These are phyloP conservation scores for Xestia sexstrigata DNA, from an alignment of 2,888 invertebrate genomes.

Conservation along the genomic window DNA sequence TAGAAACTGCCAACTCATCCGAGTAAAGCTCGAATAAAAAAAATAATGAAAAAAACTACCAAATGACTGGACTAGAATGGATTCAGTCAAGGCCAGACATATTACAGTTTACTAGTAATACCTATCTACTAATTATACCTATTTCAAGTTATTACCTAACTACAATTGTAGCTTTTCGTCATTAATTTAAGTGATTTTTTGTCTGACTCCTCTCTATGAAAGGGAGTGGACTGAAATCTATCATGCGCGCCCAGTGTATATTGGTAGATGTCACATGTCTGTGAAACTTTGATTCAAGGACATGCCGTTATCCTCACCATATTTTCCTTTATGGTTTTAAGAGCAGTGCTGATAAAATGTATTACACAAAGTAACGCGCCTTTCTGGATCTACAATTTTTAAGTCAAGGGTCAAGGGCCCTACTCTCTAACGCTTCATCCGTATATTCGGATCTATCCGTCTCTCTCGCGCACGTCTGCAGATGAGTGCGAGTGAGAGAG, in stretches of 20 bases:
- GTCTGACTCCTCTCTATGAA: neutral
- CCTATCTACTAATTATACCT: neutral
- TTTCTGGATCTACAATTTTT: neutral
- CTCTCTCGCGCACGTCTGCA: too few relatives aligned
- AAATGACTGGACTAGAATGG: neutral
- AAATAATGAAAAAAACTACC: too few relatives aligned
- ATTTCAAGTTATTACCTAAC: neutral
- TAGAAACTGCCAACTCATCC: constrained; percentile 4
- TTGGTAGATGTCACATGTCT: neutral
- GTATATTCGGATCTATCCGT: too few relatives aligned
- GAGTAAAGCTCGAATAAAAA: neutral
- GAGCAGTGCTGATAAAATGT: neutral
- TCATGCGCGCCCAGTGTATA: neutral
- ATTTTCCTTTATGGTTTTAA: neutral
- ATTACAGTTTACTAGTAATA: neutral
- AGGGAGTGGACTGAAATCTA: neutral
- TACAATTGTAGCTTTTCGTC: neutral
- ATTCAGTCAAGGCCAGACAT: neutral
- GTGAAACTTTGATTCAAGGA: neutral
- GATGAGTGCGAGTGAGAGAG: too few relatives aligned
- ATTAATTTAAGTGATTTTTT: neutral
- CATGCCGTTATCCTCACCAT: neutral
- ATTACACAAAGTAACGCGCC: neutral
- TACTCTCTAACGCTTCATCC: too few relatives aligned
- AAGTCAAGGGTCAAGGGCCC: neutral